Conservation (phyloP, 2,113 vertebrate genomes). For the Stigmatopora argus region DNA sequence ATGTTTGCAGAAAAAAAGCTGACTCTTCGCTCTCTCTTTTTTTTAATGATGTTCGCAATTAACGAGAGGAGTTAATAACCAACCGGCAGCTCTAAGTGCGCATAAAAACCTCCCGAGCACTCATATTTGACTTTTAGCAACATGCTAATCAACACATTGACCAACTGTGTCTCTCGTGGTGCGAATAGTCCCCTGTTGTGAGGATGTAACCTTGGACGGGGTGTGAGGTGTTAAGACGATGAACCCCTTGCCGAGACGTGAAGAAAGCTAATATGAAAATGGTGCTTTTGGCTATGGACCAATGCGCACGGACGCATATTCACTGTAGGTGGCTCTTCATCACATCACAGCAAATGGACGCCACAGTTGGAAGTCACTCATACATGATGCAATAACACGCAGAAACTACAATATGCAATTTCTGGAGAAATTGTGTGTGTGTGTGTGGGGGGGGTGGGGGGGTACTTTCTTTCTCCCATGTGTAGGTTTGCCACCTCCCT, state of each 20-base stretch:
- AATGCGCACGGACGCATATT: constrained; percentile 33
- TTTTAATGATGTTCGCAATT: background rate
- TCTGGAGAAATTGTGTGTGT: too few species aligned
- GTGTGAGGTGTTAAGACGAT: constrained; percentile 17
- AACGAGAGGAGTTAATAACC: background rate
- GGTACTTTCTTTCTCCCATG: too few species aligned
- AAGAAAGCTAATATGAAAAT: constrained; percentile 38
- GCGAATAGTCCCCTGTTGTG: constrained; percentile 21
- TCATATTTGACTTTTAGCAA: background rate
- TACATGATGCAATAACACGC: constrained; percentile 9
- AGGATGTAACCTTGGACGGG: constrained; percentile 43
- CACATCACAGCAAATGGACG: constrained; percentile 50
- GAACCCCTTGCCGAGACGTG: constrained; percentile 20
- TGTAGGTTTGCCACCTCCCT: too few species aligned
- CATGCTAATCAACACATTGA: background rate
- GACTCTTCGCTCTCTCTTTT: background rate
- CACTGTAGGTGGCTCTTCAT: constrained; percentile 52
- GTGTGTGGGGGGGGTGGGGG: too few species aligned
- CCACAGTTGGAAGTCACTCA: constrained; percentile 38
- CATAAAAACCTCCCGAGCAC: background rate
- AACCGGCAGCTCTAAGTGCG: background rate
- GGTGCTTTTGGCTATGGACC: constrained; percentile 57
- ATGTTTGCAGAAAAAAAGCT: background rate
- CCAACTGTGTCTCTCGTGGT: background rate
- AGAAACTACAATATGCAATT: too few species aligned